Percentiles rank a stretch among this genome's conserved stretches.
Conservation (phyloP, 2,797 vertebrate genomes). For the Sebastes vulpes region DNA sequence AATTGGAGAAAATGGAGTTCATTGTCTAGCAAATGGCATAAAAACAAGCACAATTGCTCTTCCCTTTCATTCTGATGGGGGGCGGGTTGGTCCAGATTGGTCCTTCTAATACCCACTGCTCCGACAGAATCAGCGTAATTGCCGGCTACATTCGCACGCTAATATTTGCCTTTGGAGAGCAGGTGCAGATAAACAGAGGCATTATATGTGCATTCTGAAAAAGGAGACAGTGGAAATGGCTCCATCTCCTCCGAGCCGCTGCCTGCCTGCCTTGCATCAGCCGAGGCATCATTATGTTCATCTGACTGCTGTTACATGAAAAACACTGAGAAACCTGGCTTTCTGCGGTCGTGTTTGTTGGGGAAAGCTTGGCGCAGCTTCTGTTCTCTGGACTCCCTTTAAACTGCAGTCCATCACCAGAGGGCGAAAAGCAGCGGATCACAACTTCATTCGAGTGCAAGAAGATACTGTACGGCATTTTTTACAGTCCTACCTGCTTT, state of each 20-base stretch:
- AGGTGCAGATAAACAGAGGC: constrained; percentile 18
- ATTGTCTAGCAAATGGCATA: constrained; percentile 4
- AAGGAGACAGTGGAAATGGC: constrained; percentile 13
- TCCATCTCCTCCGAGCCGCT: constrained; percentile 23
- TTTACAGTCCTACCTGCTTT: background rate
- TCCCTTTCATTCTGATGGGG: constrained; percentile 32
- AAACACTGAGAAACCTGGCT: constrained; percentile 16
- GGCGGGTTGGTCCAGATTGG: constrained; percentile 26
- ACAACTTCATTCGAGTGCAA: constrained; percentile 15
- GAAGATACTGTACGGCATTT: background rate
- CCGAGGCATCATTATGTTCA: constrained; percentile 31
- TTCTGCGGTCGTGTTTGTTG: constrained; percentile 18
- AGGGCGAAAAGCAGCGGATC: constrained; percentile 7
- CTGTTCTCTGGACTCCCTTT: constrained; percentile 29
- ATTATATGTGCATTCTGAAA: background rate
- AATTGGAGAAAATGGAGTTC: constrained; percentile 27
- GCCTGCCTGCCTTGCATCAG: background rate
- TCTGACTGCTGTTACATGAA: constrained; percentile 28
- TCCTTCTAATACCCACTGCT: constrained; percentile 27
- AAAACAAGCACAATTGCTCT: constrained; percentile 26
- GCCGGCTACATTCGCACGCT: constrained; percentile 12
- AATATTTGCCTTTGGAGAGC: constrained; percentile 37
- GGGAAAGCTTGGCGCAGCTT: constrained; percentile 18
- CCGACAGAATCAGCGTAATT: constrained; percentile 43
- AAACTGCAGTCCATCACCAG: constrained; percentile 27